phyloP scores from a whole-genome alignment of 2,797 vertebrate genomes.

The Typhlichthys subterraneus region DNA sequence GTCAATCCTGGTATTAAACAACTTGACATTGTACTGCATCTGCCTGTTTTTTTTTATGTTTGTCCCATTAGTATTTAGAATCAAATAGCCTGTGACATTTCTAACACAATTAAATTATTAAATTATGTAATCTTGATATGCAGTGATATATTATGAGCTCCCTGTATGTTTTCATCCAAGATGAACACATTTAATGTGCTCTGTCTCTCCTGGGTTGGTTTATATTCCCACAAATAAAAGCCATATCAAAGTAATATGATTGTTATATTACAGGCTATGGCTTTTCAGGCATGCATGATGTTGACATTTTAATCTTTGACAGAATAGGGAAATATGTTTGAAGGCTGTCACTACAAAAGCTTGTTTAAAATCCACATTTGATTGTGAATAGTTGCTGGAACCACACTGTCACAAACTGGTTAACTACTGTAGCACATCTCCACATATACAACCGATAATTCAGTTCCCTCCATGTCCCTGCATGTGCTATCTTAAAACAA shows the following conservation, averaged over 20 bases:
- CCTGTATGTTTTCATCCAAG: no score
- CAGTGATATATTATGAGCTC: neutral
- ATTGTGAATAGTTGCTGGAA: conserved; percentile 8
- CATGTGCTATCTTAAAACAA: no score
- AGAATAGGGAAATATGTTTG: conserved; percentile 12
- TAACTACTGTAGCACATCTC: neutral
- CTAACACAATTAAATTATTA: neutral
- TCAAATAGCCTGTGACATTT: neutral
- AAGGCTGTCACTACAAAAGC: conserved; percentile 12
- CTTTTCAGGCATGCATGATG: neutral
- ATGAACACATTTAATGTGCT: no score
- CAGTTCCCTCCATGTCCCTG: no score
- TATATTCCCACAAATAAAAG: no score
- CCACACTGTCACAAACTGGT: neutral
- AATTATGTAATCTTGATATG: neutral
- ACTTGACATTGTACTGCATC: neutral
- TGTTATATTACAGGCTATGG: neutral
- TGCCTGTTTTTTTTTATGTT: neutral
- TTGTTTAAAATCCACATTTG: conserved; percentile 12
- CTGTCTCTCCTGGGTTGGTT: no score
- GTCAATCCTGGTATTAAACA: no score
- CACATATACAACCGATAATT: no score
- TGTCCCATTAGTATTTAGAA: neutral
- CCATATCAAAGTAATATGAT: no score
- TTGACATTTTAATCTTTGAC: conserved; percentile 1